Conservation (phyloP, 2,113 vertebrate genomes). For the Poicephalus gulielmi region DNA sequence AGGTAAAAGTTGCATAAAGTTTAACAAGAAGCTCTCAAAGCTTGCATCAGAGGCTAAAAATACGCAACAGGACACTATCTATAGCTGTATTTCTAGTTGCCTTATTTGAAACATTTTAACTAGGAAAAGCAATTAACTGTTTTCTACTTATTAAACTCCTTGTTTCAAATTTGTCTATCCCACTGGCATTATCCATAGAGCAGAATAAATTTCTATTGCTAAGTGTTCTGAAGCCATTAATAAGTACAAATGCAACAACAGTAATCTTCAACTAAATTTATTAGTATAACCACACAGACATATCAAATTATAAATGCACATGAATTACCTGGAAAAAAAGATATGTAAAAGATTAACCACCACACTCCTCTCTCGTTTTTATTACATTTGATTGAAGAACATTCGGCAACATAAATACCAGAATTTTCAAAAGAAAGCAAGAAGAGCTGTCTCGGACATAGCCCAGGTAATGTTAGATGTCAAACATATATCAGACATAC, state of each 20-base stretch:
- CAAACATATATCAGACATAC: neutral
- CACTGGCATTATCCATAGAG: neutral
- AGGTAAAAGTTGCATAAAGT: constrained; percentile 9
- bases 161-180: neutral
- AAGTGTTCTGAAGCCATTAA: neutral
- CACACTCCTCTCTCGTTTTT: neutral
- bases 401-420: neutral
- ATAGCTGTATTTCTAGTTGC: constrained; percentile 62
- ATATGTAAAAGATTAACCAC: neutral
- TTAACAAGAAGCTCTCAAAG: constrained; percentile 39
- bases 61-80: constrained; percentile 68
- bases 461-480: neutral
- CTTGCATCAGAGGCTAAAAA: constrained; percentile 72
- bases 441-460: neutral
- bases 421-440: neutral
- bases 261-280: neutral
- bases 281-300: neutral
- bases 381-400: neutral
- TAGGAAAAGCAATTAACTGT: constrained; percentile 14
- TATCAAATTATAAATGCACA: neutral
- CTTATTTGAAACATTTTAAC: constrained; percentile 67
- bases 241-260: neutral
- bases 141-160: neutral
- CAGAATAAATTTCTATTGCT: neutral
- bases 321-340: neutral